A percentile compares a stretch with the other conserved stretches of the same genome.
These are phyloP conservation scores for Diphyllodes magnificus DNA, from an alignment of 2,113 vertebrate genomes.

Conservation along the genomic window DNA sequence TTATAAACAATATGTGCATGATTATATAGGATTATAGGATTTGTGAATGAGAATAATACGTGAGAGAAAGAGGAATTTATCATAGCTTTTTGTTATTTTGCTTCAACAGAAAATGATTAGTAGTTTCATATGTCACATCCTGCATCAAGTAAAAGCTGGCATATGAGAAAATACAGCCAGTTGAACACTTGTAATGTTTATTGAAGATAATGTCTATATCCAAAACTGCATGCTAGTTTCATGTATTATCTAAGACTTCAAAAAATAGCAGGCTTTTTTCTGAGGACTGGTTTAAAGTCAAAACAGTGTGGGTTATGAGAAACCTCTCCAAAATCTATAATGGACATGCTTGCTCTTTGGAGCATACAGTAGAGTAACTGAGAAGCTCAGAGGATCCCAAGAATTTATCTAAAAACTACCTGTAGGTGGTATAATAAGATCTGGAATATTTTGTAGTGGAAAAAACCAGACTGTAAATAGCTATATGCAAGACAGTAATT, in stretches of 20 bases:
- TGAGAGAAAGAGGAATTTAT: neutral
- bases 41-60: neutral
- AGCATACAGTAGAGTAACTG: neutral
- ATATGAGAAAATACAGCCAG: neutral
- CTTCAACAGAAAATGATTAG: neutral
- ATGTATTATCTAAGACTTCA: neutral
- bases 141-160: neutral
- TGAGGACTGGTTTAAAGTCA: neutral
- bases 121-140: neutral
- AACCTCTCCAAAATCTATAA: neutral
- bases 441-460: constrained; percentile 20
- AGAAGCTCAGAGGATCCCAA: neutral
- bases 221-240: neutral
- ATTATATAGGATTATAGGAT: neutral
- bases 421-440: constrained; percentile 63
- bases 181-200: neutral
- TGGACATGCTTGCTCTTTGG: neutral
- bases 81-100: neutral
- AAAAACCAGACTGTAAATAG: neutral
- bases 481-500: neutral
- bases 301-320: neutral
- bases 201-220: neutral
- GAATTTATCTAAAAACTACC: constrained; percentile 39
- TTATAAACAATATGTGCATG: neutral
- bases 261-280: neutral